phyloP scores from a whole-genome alignment of 2,113 vertebrate genomes.

The Ahaetulla prasina region DNA sequence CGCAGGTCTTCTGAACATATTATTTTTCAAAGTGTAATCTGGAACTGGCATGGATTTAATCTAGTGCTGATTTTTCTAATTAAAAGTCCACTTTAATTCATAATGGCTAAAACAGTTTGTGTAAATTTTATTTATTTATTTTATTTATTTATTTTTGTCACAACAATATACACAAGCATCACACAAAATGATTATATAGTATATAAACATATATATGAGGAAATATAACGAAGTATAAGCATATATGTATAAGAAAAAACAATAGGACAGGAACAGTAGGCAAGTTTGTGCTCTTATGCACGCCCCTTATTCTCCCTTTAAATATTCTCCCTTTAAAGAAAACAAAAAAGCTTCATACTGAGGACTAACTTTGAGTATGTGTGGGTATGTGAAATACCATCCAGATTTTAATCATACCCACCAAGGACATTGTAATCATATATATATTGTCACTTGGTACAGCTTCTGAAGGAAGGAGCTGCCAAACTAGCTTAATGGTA shows the following conservation, averaged over 20 bases:
- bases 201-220: too few relatives aligned
- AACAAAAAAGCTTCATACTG: neutral
- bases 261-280: too few relatives aligned
- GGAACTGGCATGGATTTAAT: neutral
- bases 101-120: neutral
- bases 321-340: neutral
- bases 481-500: neutral
- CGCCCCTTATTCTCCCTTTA: too few relatives aligned
- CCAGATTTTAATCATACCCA: neutral
- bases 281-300: too few relatives aligned
- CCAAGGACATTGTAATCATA: neutral
- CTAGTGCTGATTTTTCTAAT: neutral
- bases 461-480: neutral
- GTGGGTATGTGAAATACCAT: neutral
- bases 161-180: too few relatives aligned
- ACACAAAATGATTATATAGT: too few relatives aligned
- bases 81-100: neutral
- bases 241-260: too few relatives aligned
- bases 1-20: neutral
- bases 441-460: neutral
- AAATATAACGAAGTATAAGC: too few relatives aligned
- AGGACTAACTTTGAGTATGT: neutral
- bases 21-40: neutral
- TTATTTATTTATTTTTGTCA: too few relatives aligned
- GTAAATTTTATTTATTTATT: too few relatives aligned